Base-by-base conservation (phyloP, 2,113 vertebrate genomes). In the Triplophysa dalaica region DNA sequence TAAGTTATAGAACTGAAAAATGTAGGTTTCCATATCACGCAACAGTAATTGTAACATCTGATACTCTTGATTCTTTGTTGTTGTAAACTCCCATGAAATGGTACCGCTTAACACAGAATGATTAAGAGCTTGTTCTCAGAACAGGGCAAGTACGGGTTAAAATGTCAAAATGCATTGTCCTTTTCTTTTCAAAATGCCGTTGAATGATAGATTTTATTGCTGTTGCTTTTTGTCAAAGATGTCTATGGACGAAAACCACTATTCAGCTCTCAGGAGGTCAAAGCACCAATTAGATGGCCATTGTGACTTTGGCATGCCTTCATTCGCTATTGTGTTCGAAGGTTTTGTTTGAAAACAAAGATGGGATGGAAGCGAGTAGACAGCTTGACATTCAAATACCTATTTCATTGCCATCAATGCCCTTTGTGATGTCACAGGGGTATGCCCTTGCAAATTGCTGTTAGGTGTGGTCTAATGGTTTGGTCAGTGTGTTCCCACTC, bases 301-400 rank as follows among this genome's bases (percentile, higher is more conserved):
- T 88, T 92, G 89, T 91, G 79, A 80, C 75, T 84, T 75, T 64
- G 78, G 82, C 86, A 89, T 87, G 86, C 86, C 87, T 88, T 87
- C 62, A 83, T 77, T 78, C 82, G 80, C 87, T 86, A 87, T 90
- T 92, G 89, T 92, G 50, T 78, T 80, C 21, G 24, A 63, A 45
- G 9, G 8, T 86, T 89, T 91, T 86, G 88, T 92, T 87, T 75
- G 22, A 1, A 84, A 84, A 91, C 89, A 92, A 91, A 88, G 84
- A 65, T 54, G 65, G 80, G 83, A 77, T 84, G 67, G 21, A 73
- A 88, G 75, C 89, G 89, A 88, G 88, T 85, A 81, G 86, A 88
- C 87, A 88, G 87, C 81, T 63, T 70, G 81, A 86, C 79, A 83
- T 83, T 83, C 73, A 80, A 81, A 62, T 60, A 82, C 81, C 80